Conservation (phyloP, 1,140 invertebrate species). For the Trichonephila clavata region DNA sequence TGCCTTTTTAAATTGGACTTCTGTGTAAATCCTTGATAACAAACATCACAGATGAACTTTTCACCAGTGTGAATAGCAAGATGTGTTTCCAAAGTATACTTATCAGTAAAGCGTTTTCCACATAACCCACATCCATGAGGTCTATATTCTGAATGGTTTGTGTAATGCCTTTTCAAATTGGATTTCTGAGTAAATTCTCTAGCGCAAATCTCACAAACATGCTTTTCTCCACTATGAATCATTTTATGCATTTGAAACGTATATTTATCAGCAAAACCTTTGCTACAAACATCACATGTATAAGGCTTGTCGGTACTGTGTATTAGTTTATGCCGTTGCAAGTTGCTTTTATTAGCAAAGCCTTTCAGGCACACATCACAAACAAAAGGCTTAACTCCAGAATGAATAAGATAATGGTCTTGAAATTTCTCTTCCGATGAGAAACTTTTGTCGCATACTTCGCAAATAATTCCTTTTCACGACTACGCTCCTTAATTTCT, state of each 20-base stretch:
- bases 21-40: slow-evolving; percentile 65
- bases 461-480: slow-evolving; percentile 48
- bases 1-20: slow-evolving; percentile 73
- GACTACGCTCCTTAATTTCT: slow-evolving; percentile 40
- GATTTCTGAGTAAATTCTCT: slow-evolving; percentile 74
- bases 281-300: slow-evolving; percentile 76
- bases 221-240: slow-evolving; percentile 64
- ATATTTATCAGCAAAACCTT: slow-evolving; percentile 74
- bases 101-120: slow-evolving; percentile 70
- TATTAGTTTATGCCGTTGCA: slow-evolving; percentile 71
- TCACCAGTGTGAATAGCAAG: slow-evolving; percentile 68
- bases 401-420: slow-evolving; percentile 70
- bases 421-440: slow-evolving; percentile 68
- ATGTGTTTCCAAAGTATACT: slow-evolving; percentile 68
- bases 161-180: slow-evolving; percentile 67
- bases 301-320: slow-evolving; percentile 76
- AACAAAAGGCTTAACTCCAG: slow-evolving; percentile 63
- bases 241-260: slow-evolving; percentile 62
- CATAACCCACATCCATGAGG: slow-evolving; percentile 67
- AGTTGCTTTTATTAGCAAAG: slow-evolving; percentile 62
- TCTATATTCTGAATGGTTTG: slow-evolving; percentile 63
- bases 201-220: slow-evolving; percentile 65
- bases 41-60: slow-evolving; percentile 67
- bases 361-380: slow-evolving; percentile 72
- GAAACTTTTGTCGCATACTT: slow-evolving; percentile 64